Conservation (phyloP, 2,113 vertebrate species). For the Galeopterus variegatus region DNA sequence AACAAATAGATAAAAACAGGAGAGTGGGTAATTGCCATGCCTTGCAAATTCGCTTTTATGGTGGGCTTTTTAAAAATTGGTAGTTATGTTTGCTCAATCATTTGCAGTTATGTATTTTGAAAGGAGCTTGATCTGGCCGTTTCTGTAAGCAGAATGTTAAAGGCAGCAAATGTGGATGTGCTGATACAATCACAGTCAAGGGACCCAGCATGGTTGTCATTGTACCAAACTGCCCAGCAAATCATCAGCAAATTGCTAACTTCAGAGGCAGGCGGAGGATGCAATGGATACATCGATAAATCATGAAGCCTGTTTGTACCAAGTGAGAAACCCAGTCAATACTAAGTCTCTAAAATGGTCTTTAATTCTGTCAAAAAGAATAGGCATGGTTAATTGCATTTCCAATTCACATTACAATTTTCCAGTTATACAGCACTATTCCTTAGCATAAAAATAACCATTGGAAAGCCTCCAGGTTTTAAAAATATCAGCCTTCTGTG, state of each 20-base stretch:
- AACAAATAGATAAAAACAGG: neutral
- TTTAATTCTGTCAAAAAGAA: neutral
- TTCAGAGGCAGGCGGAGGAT: neutral
- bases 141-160: neutral
- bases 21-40: neutral
- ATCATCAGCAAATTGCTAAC: neutral
- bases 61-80: neutral
- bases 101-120: neutral
- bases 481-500: neutral
- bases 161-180: rapidly evolving
- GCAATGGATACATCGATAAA: neutral
- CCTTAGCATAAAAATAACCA: neutral
- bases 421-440: neutral
- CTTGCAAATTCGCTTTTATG: neutral
- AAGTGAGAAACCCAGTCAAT: neutral
- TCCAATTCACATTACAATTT: neutral
- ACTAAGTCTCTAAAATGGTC: neutral
- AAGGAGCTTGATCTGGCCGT: neutral
- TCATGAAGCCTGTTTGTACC: neutral
- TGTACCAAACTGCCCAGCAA: neutral
- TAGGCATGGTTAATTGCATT: neutral
- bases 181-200: neutral
- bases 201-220: rapidly evolving
- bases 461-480: neutral
- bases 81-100: neutral